These are phyloP conservation scores for Arge pagana DNA, from an alignment of 2,888 invertebrate genomes.

Conservation along the genomic window DNA sequence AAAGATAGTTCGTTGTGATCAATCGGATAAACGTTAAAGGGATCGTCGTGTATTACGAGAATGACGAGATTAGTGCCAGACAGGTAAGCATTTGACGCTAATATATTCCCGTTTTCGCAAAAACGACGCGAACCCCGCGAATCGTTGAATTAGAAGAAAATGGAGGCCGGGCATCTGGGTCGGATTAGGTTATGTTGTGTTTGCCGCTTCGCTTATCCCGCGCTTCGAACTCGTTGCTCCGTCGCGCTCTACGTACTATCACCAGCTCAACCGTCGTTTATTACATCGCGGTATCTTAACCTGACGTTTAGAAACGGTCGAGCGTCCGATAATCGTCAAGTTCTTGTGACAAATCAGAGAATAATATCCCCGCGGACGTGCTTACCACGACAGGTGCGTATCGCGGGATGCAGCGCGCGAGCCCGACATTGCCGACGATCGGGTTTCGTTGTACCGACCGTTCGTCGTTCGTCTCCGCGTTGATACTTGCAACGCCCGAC, in stretches of 20 bases:
- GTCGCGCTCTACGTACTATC: neutral
- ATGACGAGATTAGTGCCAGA: slow-evolving; percentile 44
- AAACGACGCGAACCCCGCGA: no score
- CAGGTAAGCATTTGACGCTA: slow-evolving; percentile 36
- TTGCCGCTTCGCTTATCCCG: slow-evolving; percentile 2
- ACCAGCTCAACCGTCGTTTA: neutral
- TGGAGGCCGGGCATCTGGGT: slow-evolving; percentile 24
- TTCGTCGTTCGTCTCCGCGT: no score
- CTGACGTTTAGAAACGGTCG: neutral
- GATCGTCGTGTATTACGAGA: slow-evolving; percentile 17
- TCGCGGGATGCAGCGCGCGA: no score
- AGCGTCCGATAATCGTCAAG: neutral
- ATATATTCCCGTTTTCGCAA: no score
- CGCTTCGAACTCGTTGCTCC: neutral
- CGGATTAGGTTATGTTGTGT: slow-evolving; percentile 45
- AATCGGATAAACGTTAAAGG: slow-evolving; percentile 25
- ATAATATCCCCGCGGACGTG: no score
- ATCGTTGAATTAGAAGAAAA: slow-evolving; percentile 16
- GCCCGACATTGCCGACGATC: no score
- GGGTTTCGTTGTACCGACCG: no score
- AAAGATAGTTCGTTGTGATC: slow-evolving; percentile 27
- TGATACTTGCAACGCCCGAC: no score
- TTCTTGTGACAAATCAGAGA: neutral
- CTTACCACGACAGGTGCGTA: no score
- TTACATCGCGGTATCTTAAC: no score